Conservation (phyloP, 2,113 vertebrate genomes). For the Pseudonaja textilis region DNA sequence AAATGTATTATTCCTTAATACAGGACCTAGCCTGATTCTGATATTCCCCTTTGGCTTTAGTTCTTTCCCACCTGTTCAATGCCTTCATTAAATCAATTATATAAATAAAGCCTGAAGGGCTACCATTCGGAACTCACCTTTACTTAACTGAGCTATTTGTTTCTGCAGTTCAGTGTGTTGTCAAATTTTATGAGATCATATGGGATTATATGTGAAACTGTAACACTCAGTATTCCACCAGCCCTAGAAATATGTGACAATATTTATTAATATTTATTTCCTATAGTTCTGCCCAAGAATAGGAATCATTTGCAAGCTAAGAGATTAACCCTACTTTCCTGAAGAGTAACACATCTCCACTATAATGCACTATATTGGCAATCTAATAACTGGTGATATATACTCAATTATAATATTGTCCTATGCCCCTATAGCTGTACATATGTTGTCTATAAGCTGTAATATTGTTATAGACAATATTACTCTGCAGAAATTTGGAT, state of each 20-base stretch:
- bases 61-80: conserved; percentile 79
- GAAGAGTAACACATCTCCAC: conserved; percentile 1
- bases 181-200: conserved; percentile 58
- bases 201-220: conserved; percentile 53
- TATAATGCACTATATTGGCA: conserved; percentile 32
- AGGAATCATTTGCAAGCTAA: conserved; percentile 37
- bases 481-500: not conserved
- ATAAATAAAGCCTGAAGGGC: conserved; percentile 73
- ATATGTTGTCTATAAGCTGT: conserved; percentile 46
- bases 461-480: conserved; percentile 13
- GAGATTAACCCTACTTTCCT: conserved; percentile 33
- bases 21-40: conserved; percentile 4
- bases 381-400: conserved; percentile 51
- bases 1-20: conserved; percentile 38
- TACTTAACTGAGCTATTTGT: conserved; percentile 58
- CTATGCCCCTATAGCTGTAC: conserved; percentile 32
- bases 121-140: conserved; percentile 59
- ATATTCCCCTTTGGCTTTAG: conserved; percentile 59
- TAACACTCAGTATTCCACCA: conserved; percentile 55
- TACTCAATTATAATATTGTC: conserved; percentile 62
- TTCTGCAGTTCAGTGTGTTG: conserved; percentile 62
- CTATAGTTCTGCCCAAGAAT: conserved; percentile 21
- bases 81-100: conserved; percentile 91
- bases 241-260: conserved; percentile 53
- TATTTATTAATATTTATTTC: conserved; percentile 45